These are phyloP conservation scores for Beroe ovata DNA, from an alignment of 37 sponge, comb jelly and placozoan genomes.

Conservation along the genomic window DNA sequence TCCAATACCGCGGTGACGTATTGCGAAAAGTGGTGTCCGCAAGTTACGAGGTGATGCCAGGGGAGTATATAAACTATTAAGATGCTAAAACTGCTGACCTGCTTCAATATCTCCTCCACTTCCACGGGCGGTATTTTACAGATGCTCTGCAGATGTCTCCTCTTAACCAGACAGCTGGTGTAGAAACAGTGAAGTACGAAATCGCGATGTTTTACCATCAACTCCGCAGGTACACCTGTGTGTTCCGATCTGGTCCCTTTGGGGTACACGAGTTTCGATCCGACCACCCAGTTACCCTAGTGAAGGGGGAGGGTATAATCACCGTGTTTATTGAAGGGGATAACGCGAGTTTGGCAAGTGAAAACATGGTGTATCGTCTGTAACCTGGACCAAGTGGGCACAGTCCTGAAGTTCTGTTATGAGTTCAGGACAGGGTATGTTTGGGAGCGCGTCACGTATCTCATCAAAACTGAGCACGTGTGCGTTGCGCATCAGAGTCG, in stretches of 20 bases:
- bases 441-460: not conserved
- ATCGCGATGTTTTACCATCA: constrained; percentile 27
- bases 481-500: not conserved
- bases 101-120: constrained; percentile 28
- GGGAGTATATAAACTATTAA: too few species aligned
- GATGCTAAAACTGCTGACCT: too few species aligned
- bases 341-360: too few species aligned
- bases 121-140: constrained; percentile 3
- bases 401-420: not conserved
- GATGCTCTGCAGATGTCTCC: constrained; percentile 19
- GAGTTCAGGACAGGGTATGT: not conserved
- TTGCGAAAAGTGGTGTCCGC: too few species aligned
- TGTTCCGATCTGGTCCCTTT: constrained; percentile 26
- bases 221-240: constrained; percentile 24
- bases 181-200: constrained; percentile 43
- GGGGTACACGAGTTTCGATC: constrained; percentile 22
- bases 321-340: too few species aligned
- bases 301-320: too few species aligned
- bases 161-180: not conserved
- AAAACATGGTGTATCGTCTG: too few species aligned
- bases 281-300: constrained; percentile 53
- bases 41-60: too few species aligned
- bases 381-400: constrained; percentile 25
- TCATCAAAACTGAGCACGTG: constrained; percentile 5
- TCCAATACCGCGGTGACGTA: too few species aligned